Percentiles rank a stretch among this genome's conserved stretches.
phyloP scores from a whole-genome alignment of 2,797 vertebrate genomes.

The Alfaro cultratus region DNA sequence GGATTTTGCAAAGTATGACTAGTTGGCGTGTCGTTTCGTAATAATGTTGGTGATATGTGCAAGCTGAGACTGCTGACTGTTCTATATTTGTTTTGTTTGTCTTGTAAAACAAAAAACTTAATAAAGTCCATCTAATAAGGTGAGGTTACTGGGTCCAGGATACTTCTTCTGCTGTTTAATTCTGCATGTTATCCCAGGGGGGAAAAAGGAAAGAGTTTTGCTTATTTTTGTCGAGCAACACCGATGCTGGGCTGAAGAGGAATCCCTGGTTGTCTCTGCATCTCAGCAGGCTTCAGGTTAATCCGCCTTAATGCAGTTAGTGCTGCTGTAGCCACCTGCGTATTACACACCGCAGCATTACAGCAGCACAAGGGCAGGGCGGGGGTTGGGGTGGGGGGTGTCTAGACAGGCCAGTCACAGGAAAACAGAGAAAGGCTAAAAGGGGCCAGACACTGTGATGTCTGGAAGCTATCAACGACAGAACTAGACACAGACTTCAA shows the following conservation, averaged over 20 bases:
- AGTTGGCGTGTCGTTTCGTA: neutral
- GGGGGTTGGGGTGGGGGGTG: slow-evolving; percentile 40
- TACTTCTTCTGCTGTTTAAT: slow-evolving; percentile 17
- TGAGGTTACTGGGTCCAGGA: slow-evolving; percentile 17
- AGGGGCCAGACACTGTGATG: neutral
- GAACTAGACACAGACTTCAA: slow-evolving; percentile 17
- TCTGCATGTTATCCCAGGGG: slow-evolving; percentile 17
- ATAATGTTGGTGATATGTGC: neutral
- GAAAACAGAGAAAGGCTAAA: slow-evolving; percentile 38
- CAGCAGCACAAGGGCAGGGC: slow-evolving; percentile 35
- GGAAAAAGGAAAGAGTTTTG: slow-evolving; percentile 34
- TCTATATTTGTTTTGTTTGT: too few relatives aligned
- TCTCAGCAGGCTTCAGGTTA: slow-evolving; percentile 64
- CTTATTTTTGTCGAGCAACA: slow-evolving; percentile 28
- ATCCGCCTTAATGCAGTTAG: slow-evolving; percentile 67
- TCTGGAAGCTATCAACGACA: slow-evolving; percentile 25
- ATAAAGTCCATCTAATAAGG: neutral
- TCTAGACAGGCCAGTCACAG: slow-evolving; percentile 59
- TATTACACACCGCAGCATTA: slow-evolving; percentile 45
- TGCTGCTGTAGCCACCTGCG: slow-evolving; percentile 64
- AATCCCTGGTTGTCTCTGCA: slow-evolving; percentile 38
- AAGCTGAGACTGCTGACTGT: too few relatives aligned
- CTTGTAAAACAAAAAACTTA: too few relatives aligned
- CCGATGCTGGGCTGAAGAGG: slow-evolving; percentile 39
- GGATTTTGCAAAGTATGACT: neutral